Conservation (phyloP, 2,113 vertebrate genomes). For the Girardinichthys multiradiatus region DNA sequence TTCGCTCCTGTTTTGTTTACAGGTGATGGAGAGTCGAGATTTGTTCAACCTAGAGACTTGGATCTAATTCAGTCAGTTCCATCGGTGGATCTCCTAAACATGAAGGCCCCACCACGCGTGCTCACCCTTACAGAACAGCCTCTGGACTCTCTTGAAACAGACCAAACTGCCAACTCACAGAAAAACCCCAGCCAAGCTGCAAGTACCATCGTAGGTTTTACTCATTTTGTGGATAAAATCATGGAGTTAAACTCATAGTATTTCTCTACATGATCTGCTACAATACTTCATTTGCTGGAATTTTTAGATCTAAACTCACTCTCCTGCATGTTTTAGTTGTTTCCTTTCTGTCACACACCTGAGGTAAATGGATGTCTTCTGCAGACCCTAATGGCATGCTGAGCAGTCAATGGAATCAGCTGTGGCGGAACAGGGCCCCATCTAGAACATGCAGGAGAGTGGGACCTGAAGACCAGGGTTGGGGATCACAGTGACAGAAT, state of each 20-base stretch:
- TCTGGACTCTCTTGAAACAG: slow-evolving; percentile 92
- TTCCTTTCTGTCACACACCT: no score
- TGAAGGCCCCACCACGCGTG: slow-evolving; percentile 93
- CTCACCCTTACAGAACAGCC: slow-evolving; percentile 92
- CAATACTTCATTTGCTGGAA: neutral
- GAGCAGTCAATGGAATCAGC: no score
- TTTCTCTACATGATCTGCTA: neutral
- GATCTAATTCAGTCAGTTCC: slow-evolving; percentile 92
- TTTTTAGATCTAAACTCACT: neutral
- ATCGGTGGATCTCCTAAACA: slow-evolving; percentile 86
- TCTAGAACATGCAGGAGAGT: no score
- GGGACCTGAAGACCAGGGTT: no score
- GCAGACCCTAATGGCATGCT: no score
- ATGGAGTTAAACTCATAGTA: neutral
- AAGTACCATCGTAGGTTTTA: slow-evolving; percentile 52
- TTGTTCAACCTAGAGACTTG: slow-evolving; percentile 89
- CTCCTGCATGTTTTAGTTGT: no score
- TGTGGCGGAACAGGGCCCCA: no score
- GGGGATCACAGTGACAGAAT: no score
- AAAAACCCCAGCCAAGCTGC: slow-evolving; percentile 84
- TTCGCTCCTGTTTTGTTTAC: slow-evolving; percentile 10
- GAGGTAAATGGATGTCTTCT: no score
- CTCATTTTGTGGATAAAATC: neutral
- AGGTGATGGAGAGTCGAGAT: slow-evolving; percentile 85
- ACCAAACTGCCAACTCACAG: slow-evolving; percentile 77